These are phyloP conservation scores for Hypolimnas misippus DNA, from an alignment of 2,888 invertebrate genomes.

Conservation along the genomic window DNA sequence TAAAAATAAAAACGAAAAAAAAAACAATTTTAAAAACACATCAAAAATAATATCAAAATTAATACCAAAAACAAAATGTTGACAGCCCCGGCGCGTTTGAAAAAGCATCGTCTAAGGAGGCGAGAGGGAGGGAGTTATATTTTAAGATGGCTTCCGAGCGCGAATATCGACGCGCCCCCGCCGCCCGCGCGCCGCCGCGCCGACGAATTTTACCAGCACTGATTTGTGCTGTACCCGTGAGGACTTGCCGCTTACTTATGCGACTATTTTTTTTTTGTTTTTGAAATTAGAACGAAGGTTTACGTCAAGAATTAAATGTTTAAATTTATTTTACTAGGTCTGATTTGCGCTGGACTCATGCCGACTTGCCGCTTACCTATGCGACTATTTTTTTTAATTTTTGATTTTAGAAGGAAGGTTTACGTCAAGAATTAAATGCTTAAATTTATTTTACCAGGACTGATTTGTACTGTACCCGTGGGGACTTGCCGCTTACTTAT, in stretches of 20 bases:
- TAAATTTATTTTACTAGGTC: no score
- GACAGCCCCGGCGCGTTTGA: slow-evolving; percentile 60
- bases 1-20: neutral
- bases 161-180: slow-evolving; percentile 75
- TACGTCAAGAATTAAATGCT: no score
- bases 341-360: no score
- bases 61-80: slow-evolving; percentile 58
- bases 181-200: slow-evolving; percentile 49
- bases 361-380: no score
- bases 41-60: neutral
- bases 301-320: neutral
- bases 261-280: slow-evolving; percentile 5
- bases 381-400: no score
- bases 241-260: slow-evolving; percentile 23
- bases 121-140: slow-evolving; percentile 65
- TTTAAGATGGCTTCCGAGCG: slow-evolving; percentile 82
- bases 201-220: slow-evolving; percentile 56
- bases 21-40: neutral
- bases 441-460: slow-evolving; percentile 57
- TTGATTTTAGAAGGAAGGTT: neutral
- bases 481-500: slow-evolving; percentile 25
- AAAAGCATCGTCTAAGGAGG: slow-evolving; percentile 81
- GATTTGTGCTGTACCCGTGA: slow-evolving; percentile 40
- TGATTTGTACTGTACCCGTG: slow-evolving; percentile 41
- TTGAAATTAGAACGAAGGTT: neutral